Evolutionary conservation across 2,888 invertebrate species (phyloP), one percentile per base, ranked within the genome.

Genomic region (Philaethria dido): DNA sequence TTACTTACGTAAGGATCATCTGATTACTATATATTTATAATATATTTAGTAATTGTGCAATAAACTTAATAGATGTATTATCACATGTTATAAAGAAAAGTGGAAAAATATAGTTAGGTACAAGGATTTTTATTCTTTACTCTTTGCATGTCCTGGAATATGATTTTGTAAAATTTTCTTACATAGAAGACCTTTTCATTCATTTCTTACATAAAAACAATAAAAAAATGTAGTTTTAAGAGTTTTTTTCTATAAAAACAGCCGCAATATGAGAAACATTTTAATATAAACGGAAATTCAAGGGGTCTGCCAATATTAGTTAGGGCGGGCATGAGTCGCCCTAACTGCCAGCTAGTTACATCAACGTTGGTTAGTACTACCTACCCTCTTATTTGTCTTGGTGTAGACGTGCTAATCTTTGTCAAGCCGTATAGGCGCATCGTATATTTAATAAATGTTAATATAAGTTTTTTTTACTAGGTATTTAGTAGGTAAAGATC

Each of bases 261-360:
- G n/a, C n/a, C 25, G 16, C 4, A 52, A 29, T 14, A 3, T 52
- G n/a, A 52, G 29, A 25, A 22, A 42, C 11, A 20, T n/a, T 42
- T 16, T 42, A 39, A 42, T 25, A 57, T 57, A 25, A 42, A 42
- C 5, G 22, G 9, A 57, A 22, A 42, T 22, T 42, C 14, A 16
- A 57, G 42, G 42, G 42, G 22, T 22, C 39, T 39, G n/a, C 22
- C 42, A 9, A 9, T 4, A 25, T 39, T 42, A n/a, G 22, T 8
- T 42, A 42, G 42, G 42, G 39, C 39, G 55, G n/a, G 39, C 18
- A 16, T 16, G 36, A 20, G 55, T n/a, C 57, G 57, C 57, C 16
- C 25, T 42, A 42, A 16, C 57, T 11, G 42, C 20, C 42, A 39
- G 4, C 2, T 42, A 42, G 57, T 55, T 25, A 57, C 57, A n/a